Evolutionary conservation across 2,113 vertebrate genomes (phyloP).

Genomic region (Pteruthius melanotis): DNA sequence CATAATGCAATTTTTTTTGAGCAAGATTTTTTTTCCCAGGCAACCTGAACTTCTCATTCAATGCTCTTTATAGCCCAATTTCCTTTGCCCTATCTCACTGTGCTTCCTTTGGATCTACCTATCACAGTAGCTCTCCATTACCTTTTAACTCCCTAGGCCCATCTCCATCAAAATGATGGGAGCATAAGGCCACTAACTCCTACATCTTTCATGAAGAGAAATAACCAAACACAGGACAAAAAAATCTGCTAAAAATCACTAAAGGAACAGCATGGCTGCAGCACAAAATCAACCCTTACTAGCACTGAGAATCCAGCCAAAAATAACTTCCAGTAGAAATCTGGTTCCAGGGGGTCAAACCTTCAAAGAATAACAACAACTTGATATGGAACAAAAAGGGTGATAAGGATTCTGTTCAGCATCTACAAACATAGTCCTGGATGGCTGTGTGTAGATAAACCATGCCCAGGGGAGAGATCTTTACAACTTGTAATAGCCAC

Average conservation of each 20-base stretch:
- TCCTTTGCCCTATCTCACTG: neutral
- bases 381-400: neutral
- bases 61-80: neutral
- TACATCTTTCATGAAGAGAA: neutral
- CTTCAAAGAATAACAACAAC: neutral
- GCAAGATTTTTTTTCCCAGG: neutral
- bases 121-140: neutral
- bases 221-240: neutral
- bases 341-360: neutral
- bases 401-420: neutral
- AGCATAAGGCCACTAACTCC: neutral
- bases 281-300: neutral
- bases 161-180: neutral
- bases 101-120: neutral
- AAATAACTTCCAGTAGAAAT: conserved; percentile 1
- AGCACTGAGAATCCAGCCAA: neutral
- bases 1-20: neutral
- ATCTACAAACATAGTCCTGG: neutral
- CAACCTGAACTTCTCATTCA: neutral
- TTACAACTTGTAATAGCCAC: neutral
- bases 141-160: neutral
- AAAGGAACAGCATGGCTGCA: neutral
- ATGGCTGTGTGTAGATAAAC: neutral
- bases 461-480: neutral
- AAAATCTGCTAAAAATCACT: neutral